Base-by-base conservation (phyloP, 2,888 invertebrate genomes). In the Pollenia labialis region DNA sequence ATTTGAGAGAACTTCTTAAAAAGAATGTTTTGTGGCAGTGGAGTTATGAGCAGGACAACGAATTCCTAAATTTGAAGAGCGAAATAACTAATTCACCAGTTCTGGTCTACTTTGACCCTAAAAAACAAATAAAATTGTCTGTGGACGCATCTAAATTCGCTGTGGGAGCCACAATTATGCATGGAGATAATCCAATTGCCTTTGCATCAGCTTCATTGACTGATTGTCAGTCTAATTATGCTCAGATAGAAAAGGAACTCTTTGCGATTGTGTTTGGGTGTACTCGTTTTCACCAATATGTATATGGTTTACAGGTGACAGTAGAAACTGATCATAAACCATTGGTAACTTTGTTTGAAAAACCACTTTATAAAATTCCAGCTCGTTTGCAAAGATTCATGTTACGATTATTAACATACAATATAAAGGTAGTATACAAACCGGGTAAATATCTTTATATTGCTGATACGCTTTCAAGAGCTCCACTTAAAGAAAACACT, bases 91-190 rank as follows among this genome's bases (percentile, higher is more conserved):
- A 64, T 4, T 64, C 64, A 8, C 64, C 44, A 1, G 64, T 64
- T 44, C 16, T 64, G 46, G 32, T 32, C 18, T 23, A 56, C 10
- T 54, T 54, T 18, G 18, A 56, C 11, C 56, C 48, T 8, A 68
- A 10, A 18, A 50, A 52, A 32, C 48, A 18, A 2, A 52, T 32
- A 52, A 50, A 32, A 14, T 72, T 75, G 11, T 72, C 60, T 14
- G 74, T 74, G 2, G 48, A 74, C 11, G 74, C 56, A 32, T 58
- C 72, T 4, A 72, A 72, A 58, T 72, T 72, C 11, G 58, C 75
- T 62, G 50, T 75, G 8, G 64, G 76, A 6, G 64, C 76, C 1
- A 50, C 50, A 50, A 62, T 62, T 14, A 60, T 75, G 50, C 75
- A 75, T 52, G 62, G 18, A 1, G 23, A 64, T n/a, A 64, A 76